Base-by-base conservation (phyloP, 2,113 vertebrate genomes). In the Deroptyus accipitrinus region DNA sequence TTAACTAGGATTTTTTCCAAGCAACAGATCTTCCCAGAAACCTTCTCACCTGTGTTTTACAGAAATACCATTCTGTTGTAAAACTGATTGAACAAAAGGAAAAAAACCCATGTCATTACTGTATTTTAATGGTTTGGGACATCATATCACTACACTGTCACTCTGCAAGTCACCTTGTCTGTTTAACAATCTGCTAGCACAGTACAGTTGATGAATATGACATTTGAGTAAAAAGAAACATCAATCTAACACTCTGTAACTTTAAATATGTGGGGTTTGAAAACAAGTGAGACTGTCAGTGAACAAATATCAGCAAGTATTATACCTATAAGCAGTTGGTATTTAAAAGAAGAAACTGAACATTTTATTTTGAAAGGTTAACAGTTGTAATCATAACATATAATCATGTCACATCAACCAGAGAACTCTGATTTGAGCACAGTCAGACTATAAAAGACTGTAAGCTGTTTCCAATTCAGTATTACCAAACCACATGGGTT, bases 281-380 rank as follows among this genome's bases (percentile, higher is more conserved):
- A 97, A 97, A 69, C 74, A 90, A 96, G 79, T 18, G 57, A 86
- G 73, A 73, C 35, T 92, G 95, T 93, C 96, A 95, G 75, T 30
- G 86, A 81, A 89, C 72, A 88, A 77, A 96, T 51, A 90, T 62
- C 77, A 93, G 82, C 86, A 86, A 93, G 67, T 48, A 81, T 51
- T 83, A 86, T 52, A 74, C 72, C 72, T 85, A 64, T 74, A 90
- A 96, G 92, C 46, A 94, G 80, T 69, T 74, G n/a, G 86, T 95
- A 87, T 94, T 93, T 66, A 83, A 95, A 95, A 93, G 39, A 94
- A 97, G 96, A 92, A 95, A 96, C 8, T 0, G 85, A 96, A 96
- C 83, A 75, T 78, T 93, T 92, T 92, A 86, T 94, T 97, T 97
- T 95, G 92, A 97, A 93, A 96, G 94, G 80, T 94, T 96, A 96